Percentiles rank a stretch among this genome's conserved stretches.
These are phyloP conservation scores for Gymnocypris eckloni DNA, from an alignment of 2,797 vertebrate genomes.

Conservation along the genomic window DNA sequence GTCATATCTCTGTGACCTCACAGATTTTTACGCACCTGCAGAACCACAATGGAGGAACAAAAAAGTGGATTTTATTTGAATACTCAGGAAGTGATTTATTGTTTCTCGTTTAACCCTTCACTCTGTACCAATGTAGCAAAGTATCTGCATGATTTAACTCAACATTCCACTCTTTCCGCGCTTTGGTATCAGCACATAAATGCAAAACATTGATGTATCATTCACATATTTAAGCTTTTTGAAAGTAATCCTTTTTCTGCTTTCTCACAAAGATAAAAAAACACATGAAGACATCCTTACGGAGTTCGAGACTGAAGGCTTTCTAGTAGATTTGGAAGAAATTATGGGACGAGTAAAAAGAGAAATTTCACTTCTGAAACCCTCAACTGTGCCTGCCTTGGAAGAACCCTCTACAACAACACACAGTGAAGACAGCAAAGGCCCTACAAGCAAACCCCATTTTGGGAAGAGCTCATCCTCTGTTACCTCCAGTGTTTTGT, in stretches of 20 bases:
- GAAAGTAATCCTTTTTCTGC: neutral
- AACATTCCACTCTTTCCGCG: neutral
- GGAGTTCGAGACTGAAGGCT: slow-evolving; percentile 70
- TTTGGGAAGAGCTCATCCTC: neutral
- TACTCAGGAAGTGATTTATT: neutral
- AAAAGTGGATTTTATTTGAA: slow-evolving; percentile 4
- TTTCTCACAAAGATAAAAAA: slow-evolving; percentile 41
- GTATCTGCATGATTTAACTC: neutral
- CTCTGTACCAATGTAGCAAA: neutral
- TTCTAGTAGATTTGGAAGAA: slow-evolving; percentile 56
- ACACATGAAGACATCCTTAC: slow-evolving; percentile 62
- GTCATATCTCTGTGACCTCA: slow-evolving; percentile 34
- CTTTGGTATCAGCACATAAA: neutral
- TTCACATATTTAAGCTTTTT: neutral
- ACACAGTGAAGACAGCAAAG: neutral
- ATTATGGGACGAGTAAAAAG: slow-evolving; percentile 4
- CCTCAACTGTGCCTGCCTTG: neutral
- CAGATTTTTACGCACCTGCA: slow-evolving; percentile 16
- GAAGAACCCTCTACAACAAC: neutral
- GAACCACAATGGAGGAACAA: neutral
- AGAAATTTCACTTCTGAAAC: slow-evolving; percentile 12
- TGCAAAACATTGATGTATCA: neutral
- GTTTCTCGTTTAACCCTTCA: neutral
- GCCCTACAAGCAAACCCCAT: neutral
- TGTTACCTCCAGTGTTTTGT: neutral